Evolutionary conservation across 2,888 invertebrate genomes (phyloP).

Genomic region (Xylophagus ater): DNA sequence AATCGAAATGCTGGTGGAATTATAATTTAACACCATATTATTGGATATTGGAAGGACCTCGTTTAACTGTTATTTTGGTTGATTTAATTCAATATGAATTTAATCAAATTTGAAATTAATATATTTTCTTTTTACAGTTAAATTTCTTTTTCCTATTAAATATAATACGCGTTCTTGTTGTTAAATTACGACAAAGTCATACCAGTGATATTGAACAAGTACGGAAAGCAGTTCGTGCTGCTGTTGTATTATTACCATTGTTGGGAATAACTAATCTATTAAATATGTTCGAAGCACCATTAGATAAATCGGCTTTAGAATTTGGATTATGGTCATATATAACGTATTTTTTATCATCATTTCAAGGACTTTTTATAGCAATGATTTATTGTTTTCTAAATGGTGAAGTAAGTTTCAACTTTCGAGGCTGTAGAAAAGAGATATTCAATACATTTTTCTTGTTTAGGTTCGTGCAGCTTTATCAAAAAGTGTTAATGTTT

Average conservation of each 20-base stretch:
- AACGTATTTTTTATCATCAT: constrained; percentile 70
- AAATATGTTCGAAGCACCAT: constrained; percentile 58
- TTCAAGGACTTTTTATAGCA: constrained; percentile 73
- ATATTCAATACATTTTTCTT: constrained; percentile 1
- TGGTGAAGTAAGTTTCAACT: constrained; percentile 60
- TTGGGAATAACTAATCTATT: constrained; percentile 70
- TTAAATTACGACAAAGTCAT: constrained; percentile 59
- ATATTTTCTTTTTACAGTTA: constrained; percentile 43
- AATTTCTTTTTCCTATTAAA: constrained; percentile 69
- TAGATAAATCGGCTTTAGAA: constrained; percentile 53
- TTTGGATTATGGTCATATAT: constrained; percentile 71
- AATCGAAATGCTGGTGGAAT: constrained; percentile 59
- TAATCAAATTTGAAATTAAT: background rate
- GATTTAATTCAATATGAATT: background rate
- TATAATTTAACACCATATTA: constrained; percentile 70
- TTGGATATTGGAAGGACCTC: constrained; percentile 86
- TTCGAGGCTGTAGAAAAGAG: background rate
- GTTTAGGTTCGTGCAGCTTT: constrained; percentile 40
- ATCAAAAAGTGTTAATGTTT: constrained; percentile 39
- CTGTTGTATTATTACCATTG: constrained; percentile 64
- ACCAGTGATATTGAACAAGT: constrained; percentile 66
- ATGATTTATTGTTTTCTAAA: constrained; percentile 74
- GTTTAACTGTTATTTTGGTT: constrained; percentile 68
- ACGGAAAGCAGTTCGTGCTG: constrained; percentile 70
- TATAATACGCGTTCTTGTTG: constrained; percentile 65